Percentiles rank a stretch among this genome's conserved stretches.
Conservation (phyloP, 2,113 vertebrate genomes). For the Myxocyprinus asiaticus region DNA sequence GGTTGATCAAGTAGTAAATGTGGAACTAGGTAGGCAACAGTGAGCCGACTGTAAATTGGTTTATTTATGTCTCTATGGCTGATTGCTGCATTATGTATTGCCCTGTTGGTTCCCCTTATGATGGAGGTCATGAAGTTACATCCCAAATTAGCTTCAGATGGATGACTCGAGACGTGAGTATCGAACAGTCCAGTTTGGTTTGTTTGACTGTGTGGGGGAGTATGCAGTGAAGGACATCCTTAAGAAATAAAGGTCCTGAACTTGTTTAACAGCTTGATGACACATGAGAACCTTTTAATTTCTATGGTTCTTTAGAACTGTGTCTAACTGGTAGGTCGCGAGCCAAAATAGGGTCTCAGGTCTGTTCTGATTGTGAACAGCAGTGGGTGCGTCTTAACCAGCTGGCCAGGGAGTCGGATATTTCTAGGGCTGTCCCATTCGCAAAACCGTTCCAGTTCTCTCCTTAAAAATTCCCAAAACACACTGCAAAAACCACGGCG, state of each 20-base stretch:
- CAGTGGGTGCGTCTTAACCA: too few relatives aligned
- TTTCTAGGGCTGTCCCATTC: too few relatives aligned
- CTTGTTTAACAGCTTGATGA: background rate
- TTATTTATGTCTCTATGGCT: background rate
- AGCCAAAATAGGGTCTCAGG: too few relatives aligned
- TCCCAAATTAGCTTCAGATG: background rate
- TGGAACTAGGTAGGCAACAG: background rate
- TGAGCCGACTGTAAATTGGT: background rate
- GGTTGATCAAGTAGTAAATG: background rate
- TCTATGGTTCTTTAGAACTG: too few relatives aligned
- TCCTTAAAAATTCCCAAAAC: too few relatives aligned
- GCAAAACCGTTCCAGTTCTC: too few relatives aligned
- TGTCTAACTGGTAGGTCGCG: too few relatives aligned
- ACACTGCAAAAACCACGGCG: too few relatives aligned
- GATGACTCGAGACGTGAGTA: background rate
- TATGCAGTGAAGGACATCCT: background rate
- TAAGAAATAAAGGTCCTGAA: background rate
- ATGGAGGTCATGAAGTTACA: background rate
- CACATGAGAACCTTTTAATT: background rate
- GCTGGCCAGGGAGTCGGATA: too few relatives aligned
- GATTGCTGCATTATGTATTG: background rate
- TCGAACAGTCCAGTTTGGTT: background rate
- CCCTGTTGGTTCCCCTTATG: background rate
- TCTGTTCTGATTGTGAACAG: too few relatives aligned
- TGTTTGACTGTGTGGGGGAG: background rate